Evolutionary conservation across 1,140 invertebrate species (phyloP), one percentile per base, ranked within the genome.

Genomic region (Megalonaias nervosa): DNA sequence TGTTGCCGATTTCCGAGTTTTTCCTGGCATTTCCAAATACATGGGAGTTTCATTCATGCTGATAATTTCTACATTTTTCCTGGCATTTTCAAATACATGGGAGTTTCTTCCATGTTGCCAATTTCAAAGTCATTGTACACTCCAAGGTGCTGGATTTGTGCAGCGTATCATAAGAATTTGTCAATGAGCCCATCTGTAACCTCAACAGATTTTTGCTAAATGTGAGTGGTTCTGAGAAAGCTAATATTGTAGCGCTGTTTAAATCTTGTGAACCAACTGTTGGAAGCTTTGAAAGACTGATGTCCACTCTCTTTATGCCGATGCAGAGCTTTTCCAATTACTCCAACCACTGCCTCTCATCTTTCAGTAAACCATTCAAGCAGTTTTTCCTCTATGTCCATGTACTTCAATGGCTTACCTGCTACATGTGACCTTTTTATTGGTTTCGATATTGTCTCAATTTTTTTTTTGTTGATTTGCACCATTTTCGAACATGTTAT

Each of bases 21-120:
- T 68, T 56, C 72, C 69, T 26, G 74, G 73, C 73, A 76, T 77
- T 58, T 77, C 65, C 11, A 77, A 17, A 14, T 56, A 72, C 1
- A 72, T 59, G 48, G 48, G 76, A 4, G 76, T 77, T 68, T 77
- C 69, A 48, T 77, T 69, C 75, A 77, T 77, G 56, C 67, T 77
- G 9, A n/a, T 61, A 31, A 31, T 4, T 31, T 31, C 26, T 31
- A 4, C 26, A 31, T 26, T 12, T 72, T 68, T 56, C 72, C 69
- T 26, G 74, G 73, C 73, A 80, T 77, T 58, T 77, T 58, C 11
- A 77, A 17, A 14, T 56, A 72, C 12, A 77, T 59, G 48, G 70
- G 69, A 4, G 76, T 72, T 68, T 77, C 69, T 21, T 77, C 76
- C 75, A 77, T 77, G 56, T 71, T 77, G 9, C 26, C 26, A n/a